phyloP scores from a whole-genome alignment of 1,140 invertebrate genomes.

The Sminthurides bifidus region DNA sequence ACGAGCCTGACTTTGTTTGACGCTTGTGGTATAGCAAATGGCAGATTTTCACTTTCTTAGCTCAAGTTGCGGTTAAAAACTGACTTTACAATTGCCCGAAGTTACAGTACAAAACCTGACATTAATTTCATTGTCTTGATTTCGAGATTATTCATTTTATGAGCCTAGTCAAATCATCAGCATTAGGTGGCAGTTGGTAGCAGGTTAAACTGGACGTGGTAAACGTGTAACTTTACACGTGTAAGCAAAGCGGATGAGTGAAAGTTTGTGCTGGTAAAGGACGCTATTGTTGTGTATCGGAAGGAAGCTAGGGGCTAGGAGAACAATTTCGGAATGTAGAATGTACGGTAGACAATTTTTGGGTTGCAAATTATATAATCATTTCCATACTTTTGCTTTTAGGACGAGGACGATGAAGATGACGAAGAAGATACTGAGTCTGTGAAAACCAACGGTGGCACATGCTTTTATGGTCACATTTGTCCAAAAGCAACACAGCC shows the following conservation, averaged over 20 bases:
- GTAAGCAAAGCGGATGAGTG: not conserved
- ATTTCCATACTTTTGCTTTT: conserved; percentile 6
- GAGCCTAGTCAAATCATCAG: not conserved
- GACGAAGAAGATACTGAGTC: conserved; percentile 12
- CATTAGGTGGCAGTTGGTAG: not conserved
- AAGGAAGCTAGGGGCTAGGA: no score
- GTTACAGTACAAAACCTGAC: not conserved
- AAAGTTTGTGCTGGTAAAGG: not conserved
- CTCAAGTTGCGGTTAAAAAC: no score
- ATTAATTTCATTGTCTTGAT: not conserved
- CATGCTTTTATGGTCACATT: conserved; percentile 29
- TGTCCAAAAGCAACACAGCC: conserved; percentile 29
- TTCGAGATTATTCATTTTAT: not conserved
- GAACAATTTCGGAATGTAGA: no score
- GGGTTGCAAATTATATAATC: no score
- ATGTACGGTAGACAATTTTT: no score
- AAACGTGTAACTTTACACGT: not conserved
- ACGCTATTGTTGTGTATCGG: no score
- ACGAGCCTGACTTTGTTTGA: no score
- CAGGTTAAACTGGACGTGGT: not conserved
- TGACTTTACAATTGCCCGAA: no score
- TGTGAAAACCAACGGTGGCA: conserved; percentile 19
- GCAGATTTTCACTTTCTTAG: no score
- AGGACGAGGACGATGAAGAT: conserved; percentile 32
- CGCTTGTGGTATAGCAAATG: no score